phyloP scores from a whole-genome alignment of 2,888 invertebrate species.

The Eristalis intricaria region DNA sequence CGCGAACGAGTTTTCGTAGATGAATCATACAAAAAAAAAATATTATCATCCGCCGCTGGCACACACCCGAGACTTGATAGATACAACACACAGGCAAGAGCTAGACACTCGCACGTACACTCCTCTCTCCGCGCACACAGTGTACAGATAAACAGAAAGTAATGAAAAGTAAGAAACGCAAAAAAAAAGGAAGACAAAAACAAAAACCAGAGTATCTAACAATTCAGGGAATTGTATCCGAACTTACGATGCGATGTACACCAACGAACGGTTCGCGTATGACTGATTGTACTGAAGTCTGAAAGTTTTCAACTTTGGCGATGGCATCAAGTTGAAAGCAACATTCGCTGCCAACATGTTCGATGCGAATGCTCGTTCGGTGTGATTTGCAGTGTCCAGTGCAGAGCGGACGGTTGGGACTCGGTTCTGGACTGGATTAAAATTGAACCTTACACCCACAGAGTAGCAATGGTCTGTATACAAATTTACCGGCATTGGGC shows the following conservation, averaged over 20 bases:
- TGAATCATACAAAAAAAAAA: constrained; percentile 51
- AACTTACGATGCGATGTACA: constrained; percentile 8
- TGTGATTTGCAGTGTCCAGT: background rate
- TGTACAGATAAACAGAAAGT: constrained; percentile 27
- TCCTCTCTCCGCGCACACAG: constrained; percentile 36
- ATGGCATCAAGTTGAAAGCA: background rate
- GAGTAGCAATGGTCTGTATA: background rate
- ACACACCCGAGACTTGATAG: constrained; percentile 51
- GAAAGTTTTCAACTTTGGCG: constrained; percentile 10
- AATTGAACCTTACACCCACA: background rate
- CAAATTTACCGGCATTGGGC: background rate
- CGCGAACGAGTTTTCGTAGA: constrained; percentile 56
- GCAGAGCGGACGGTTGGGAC: background rate
- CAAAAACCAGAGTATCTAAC: constrained; percentile 12
- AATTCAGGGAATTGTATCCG: constrained; percentile 5
- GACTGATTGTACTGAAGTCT: constrained; percentile 40
- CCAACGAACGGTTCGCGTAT: constrained; percentile 50
- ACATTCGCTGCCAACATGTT: background rate
- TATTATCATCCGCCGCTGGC: constrained; percentile 33
- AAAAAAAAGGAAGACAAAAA: constrained; percentile 19
- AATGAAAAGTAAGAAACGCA: background rate
- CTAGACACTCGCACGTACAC: background rate
- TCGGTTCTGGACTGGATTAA: too few species aligned
- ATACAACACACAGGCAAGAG: constrained; percentile 9
- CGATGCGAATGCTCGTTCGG: background rate